These are phyloP conservation scores for Pempheris klunzingeri DNA, from an alignment of 2,797 vertebrate species.

Conservation along the genomic window DNA sequence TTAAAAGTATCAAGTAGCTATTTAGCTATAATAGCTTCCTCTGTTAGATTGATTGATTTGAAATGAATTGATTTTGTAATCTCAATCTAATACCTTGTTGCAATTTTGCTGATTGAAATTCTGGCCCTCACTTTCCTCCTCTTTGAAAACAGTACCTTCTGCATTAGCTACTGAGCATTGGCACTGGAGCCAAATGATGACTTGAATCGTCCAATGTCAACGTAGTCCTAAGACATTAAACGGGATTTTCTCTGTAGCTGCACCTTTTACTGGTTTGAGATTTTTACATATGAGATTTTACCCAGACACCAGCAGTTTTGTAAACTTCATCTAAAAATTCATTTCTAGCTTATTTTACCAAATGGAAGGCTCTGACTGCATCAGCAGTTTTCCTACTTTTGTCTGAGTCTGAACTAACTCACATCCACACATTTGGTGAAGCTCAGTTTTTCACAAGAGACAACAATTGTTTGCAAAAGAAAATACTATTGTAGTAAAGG, in stretches of 20 bases:
- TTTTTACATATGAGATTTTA: not conserved
- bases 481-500: constrained; percentile 62
- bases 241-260: not conserved
- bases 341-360: constrained; percentile 30
- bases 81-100: no score
- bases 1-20: no score
- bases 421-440: constrained; percentile 27
- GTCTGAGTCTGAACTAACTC: constrained; percentile 47
- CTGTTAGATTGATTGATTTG: no score
- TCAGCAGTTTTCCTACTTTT: constrained; percentile 60
- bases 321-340: constrained; percentile 18
- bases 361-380: constrained; percentile 34
- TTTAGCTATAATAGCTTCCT: no score
- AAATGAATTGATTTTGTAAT: no score
- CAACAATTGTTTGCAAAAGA: constrained; percentile 57
- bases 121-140: no score
- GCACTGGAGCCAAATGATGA: no score
- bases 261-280: not conserved
- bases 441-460: constrained; percentile 40
- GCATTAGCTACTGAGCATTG: no score
- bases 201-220: no score
- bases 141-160: no score
- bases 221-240: no score
- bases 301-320: constrained; percentile 18
- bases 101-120: no score